A percentile compares a stretch with the other conserved stretches of the same genome.
phyloP scores from a whole-genome alignment of 1,140 invertebrate species.

The Ditylenchus dipsaci region DNA sequence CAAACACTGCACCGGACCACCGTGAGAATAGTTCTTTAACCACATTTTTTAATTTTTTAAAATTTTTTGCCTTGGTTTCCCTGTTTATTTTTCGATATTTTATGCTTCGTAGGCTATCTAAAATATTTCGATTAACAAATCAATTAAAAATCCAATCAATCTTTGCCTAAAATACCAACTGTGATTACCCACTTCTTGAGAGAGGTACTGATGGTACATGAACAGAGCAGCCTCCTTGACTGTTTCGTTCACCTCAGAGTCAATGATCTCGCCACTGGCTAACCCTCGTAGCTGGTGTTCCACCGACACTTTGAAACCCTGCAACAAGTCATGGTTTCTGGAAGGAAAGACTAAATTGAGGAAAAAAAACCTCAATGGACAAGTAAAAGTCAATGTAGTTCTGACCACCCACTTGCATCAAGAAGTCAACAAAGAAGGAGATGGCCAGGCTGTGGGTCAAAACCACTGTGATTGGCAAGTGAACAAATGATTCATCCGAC shows the following conservation, averaged over 20 bases:
- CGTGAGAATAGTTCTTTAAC: no score
- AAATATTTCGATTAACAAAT: no score
- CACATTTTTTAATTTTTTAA: no score
- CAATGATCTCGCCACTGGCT: constrained; percentile 41
- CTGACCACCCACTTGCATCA: constrained; percentile 70
- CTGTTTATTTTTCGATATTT: no score
- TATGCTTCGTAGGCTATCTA: no score
- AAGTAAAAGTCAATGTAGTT: constrained; percentile 76
- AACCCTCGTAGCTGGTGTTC: constrained; percentile 66
- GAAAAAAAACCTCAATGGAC: constrained; percentile 69
- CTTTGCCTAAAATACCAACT: no score
- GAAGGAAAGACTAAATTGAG: not conserved
- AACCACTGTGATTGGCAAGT: constrained; percentile 72
- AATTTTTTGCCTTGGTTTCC: no score
- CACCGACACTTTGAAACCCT: constrained; percentile 72
- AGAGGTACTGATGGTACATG: constrained; percentile 77
- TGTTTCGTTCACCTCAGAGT: constrained; percentile 62
- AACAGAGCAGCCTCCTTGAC: constrained; percentile 72
- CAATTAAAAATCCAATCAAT: no score
- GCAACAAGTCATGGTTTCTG: not conserved
- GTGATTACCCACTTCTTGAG: constrained; percentile 66
- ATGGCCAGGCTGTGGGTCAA: constrained; percentile 75
- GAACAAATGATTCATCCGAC: constrained; percentile 61
- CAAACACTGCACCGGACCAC: no score
- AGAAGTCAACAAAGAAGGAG: constrained; percentile 75